Evolutionary conservation across 1,140 invertebrate species (phyloP).

Genomic region (Drosophila ananassae): DNA sequence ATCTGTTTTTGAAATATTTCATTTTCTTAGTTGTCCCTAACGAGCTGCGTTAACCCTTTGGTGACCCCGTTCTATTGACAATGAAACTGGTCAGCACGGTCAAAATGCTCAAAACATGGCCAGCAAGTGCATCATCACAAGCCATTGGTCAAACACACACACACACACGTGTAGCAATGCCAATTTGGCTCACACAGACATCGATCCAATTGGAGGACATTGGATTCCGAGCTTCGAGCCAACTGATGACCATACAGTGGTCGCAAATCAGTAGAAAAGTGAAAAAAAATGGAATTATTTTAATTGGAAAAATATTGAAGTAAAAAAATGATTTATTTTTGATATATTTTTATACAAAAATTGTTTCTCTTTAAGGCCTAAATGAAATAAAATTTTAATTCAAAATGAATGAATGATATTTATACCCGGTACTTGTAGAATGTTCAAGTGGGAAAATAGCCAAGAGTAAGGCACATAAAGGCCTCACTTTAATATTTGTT

Average conservation of each 20-base stretch:
- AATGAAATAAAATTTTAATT: too few species aligned
- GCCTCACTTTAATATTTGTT: too few species aligned
- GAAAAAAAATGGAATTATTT: background rate
- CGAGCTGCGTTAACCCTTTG: constrained; percentile 10
- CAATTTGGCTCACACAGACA: constrained; percentile 8
- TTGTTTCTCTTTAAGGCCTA: too few species aligned
- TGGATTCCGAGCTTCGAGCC: constrained; percentile 6
- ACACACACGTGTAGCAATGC: background rate
- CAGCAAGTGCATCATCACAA: constrained; percentile 7
- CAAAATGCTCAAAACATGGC: constrained; percentile 40
- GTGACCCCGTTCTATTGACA: constrained; percentile 39
- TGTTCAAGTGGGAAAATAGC: too few species aligned
- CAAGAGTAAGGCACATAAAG: too few species aligned
- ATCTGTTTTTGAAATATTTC: background rate
- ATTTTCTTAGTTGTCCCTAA: background rate
- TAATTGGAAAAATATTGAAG: too few species aligned
- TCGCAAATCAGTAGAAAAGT: background rate
- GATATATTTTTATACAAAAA: too few species aligned
- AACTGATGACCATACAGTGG: constrained; percentile 35
- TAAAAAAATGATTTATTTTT: too few species aligned
- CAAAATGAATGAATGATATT: too few species aligned
- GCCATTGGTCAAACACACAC: constrained; percentile 6
- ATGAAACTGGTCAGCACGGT: constrained; percentile 53
- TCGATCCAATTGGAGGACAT: constrained; percentile 31
- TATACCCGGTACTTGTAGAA: too few species aligned